Base-by-base conservation (phyloP, 37 sponge, comb jelly and placozoan species). In the Mnemiopsis leidyi region DNA sequence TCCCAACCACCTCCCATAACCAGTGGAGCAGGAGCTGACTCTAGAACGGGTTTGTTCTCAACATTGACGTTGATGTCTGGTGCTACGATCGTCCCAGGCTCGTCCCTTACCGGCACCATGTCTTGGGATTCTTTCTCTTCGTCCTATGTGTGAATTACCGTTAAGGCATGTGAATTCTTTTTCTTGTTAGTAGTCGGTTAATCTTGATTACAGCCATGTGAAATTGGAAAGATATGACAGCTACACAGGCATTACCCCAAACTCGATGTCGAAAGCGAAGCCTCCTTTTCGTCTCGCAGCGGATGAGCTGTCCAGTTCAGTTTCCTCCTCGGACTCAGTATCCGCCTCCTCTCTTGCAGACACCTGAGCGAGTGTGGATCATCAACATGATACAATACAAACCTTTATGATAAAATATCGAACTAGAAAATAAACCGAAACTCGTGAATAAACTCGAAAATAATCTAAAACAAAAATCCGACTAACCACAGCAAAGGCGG, bases 401-500 rank as follows among this genome's bases (percentile, higher is more conserved):
- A n/a, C n/a, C n/a, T n/a, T n/a, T n/a, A n/a, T n/a, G n/a, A n/a
- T n/a, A n/a, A n/a, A n/a, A n/a, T n/a, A n/a, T n/a, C n/a, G n/a
- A n/a, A n/a, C n/a, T n/a, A n/a, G n/a, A n/a, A n/a, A n/a, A n/a
- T n/a, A n/a, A n/a, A n/a, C n/a, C n/a, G n/a, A n/a, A n/a, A n/a
- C n/a, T n/a, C n/a, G n/a, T n/a, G n/a, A n/a, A n/a, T n/a, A n/a
- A n/a, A n/a, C n/a, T n/a, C n/a, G n/a, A n/a, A n/a, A n/a, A n/a
- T n/a, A n/a, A n/a, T n/a, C n/a, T n/a, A n/a, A n/a, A n/a, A n/a
- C n/a, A n/a, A n/a, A n/a, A n/a, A n/a, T n/a, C 61, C 61, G n/a
- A 85, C 90, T 85, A 39, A 85, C 90, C 13, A 33, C 90, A 32
- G 32, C 35, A 33, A 85, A 85, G 3, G 90, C 90, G 23, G 90